Evolutionary conservation across 2,113 vertebrate species (phyloP), one percentile per base, ranked within the genome.

Genomic region (Brachyistius frenatus): DNA sequence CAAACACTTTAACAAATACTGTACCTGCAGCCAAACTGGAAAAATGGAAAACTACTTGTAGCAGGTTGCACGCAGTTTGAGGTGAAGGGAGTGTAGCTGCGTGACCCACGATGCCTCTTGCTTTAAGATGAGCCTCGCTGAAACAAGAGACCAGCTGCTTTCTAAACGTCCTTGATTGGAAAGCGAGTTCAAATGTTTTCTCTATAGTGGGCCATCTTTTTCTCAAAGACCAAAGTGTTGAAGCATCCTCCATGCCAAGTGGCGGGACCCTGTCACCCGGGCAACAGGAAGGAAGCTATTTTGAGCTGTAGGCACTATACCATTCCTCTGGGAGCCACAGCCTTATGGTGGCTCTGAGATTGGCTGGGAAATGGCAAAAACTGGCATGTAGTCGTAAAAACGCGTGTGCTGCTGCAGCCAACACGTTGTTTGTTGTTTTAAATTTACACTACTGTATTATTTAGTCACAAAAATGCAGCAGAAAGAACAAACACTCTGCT

Each of bases 271-370:
- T 65, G 93, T 94, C 88, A 83, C 93, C 93, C 78, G 55, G 89
- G 93, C 91, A 94, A 94, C 93, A 77, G 81, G 88, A 88, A 80
- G 66, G 88, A 86, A 93, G 92, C 89, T 94, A 95, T 95, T 94
- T 93, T 90, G 74, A 91, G 92, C 83, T 0, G 5, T 50, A 81
- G 90, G 84, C 86, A 77, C 58, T 50, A 53, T 86, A 88, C 89
- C 91, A 88, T 76, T 70, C 77, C 62, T 85, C 56, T 70, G 73
- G 81, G 72, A 83, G 78, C 77, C 60, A 7, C 53, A 52, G 76
- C 79, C 75, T 69, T 37, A 62, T 58, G 69, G 62, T 33, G 58
- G 47, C 61, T 77, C 57, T 52, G 70, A 79, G 66, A 76, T 47
- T 32, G 67, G 53, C 73, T 79, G 33, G 37, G 52, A 83, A 9